phyloP scores from a whole-genome alignment of 2,797 vertebrate genomes.

The Philypnodon macrostomus region DNA sequence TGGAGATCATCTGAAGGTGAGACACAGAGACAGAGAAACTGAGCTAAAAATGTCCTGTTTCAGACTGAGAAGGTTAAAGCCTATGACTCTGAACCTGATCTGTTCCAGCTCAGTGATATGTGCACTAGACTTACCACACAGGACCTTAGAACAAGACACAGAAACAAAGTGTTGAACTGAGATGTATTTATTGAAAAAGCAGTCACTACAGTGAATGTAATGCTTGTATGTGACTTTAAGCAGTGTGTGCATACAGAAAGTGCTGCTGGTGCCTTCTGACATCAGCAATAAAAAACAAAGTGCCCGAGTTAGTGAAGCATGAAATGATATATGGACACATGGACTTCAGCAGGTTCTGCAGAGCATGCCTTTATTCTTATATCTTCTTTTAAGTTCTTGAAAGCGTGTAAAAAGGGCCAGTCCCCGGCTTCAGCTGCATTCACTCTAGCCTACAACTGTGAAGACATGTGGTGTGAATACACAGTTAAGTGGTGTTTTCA shows the following conservation, averaged over 20 bases:
- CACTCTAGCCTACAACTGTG: conserved; percentile 46
- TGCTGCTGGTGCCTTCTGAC: conserved; percentile 36
- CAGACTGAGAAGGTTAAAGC: conserved; percentile 3
- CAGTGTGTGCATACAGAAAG: conserved; percentile 49
- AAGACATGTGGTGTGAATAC: conserved; percentile 34
- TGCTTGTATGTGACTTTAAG: conserved; percentile 56
- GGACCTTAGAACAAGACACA: neutral
- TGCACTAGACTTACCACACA: neutral
- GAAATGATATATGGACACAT: conserved; percentile 64
- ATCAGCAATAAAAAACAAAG: conserved; percentile 39
- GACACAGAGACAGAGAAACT: neutral
- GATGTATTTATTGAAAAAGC: conserved; percentile 69
- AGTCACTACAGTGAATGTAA: conserved; percentile 69
- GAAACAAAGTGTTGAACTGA: conserved; percentile 19
- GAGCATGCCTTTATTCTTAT: conserved; percentile 65
- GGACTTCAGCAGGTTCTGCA: conserved; percentile 58
- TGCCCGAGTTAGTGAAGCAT: conserved; percentile 46
- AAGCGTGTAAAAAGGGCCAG: conserved; percentile 46
- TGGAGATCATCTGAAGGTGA: neutral
- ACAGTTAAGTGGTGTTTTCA: conserved; percentile 8
- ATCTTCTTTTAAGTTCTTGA: conserved; percentile 45
- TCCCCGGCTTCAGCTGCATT: conserved; percentile 52
- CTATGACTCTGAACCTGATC: conserved; percentile 5
- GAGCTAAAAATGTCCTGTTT: conserved; percentile 3
- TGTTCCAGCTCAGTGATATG: neutral